phyloP scores from a whole-genome alignment of 2,888 invertebrate genomes.

The Lepetodrilus schrolli region DNA sequence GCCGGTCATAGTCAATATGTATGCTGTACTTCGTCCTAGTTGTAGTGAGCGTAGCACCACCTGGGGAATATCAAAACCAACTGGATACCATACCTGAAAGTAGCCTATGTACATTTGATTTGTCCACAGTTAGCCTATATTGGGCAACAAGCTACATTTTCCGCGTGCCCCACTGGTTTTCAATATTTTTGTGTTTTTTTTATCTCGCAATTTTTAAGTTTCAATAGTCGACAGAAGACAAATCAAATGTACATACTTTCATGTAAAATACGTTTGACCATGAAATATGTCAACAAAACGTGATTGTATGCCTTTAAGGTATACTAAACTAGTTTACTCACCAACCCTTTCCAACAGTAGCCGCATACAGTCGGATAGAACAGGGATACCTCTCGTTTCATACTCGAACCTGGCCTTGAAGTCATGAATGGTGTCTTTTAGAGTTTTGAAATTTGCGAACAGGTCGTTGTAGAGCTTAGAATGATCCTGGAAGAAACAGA shows the following conservation, averaged over 20 bases:
- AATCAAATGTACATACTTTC: not conserved
- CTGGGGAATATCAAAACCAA: no score
- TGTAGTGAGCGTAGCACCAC: constrained; percentile 51
- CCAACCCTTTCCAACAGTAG: constrained; percentile 56
- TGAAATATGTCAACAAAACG: no score
- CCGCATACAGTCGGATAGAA: constrained; percentile 50
- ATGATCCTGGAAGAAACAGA: constrained; percentile 59
- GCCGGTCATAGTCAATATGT: constrained; percentile 49
- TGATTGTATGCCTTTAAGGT: no score
- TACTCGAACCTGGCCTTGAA: constrained; percentile 57
- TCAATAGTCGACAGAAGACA: not conserved
- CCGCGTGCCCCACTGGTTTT: no score
- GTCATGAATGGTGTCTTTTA: constrained; percentile 50
- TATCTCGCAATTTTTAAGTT: not conserved
- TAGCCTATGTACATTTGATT: no score
- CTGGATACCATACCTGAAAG: not conserved
- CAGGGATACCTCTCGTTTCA: constrained; percentile 59
- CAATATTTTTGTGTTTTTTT: no score
- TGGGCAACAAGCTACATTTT: no score
- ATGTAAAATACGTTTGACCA: no score
- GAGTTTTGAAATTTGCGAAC: constrained; percentile 48
- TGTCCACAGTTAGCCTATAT: not conserved
- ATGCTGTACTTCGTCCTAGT: constrained; percentile 55
- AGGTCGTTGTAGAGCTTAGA: constrained; percentile 60
- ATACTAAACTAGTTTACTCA: no score